These are phyloP conservation scores for Heliocidaris tuberculata DNA, from an alignment of 35 echinoderm and acorn worm species.

Conservation along the genomic window DNA sequence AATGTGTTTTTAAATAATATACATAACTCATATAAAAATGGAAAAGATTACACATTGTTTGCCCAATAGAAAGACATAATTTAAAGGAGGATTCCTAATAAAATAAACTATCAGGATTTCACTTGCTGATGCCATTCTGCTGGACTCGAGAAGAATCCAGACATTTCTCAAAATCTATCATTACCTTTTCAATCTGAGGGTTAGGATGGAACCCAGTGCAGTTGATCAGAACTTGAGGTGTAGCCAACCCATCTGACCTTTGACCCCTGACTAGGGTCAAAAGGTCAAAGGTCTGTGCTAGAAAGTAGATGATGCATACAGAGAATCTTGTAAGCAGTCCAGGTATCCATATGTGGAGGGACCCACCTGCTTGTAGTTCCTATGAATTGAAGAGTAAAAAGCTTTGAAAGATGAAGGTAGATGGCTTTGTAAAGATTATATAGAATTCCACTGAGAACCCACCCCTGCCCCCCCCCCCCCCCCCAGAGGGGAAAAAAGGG, in stretches of 20 bases:
- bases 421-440: no score
- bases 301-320: neutral
- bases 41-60: no score
- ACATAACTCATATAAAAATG: no score
- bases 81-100: no score
- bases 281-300: neutral
- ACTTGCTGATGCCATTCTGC: no score
- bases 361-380: neutral
- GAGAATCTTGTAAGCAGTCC: neutral
- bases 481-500: no score
- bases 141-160: no score
- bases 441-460: no score
- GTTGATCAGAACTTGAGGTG: neutral
- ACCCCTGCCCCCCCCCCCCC: no score
- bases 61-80: no score
- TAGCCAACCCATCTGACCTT: neutral
- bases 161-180: neutral
- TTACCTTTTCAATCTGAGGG: neutral
- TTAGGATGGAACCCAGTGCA: neutral
- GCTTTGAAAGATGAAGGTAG: neutral
- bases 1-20: no score
- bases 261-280: constrained; percentile 7
- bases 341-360: neutral
- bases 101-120: no score
- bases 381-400: neutral